Evolutionary conservation across 2,113 vertebrate species (phyloP).

Genomic region (Acrocephalus arundinaceus): DNA sequence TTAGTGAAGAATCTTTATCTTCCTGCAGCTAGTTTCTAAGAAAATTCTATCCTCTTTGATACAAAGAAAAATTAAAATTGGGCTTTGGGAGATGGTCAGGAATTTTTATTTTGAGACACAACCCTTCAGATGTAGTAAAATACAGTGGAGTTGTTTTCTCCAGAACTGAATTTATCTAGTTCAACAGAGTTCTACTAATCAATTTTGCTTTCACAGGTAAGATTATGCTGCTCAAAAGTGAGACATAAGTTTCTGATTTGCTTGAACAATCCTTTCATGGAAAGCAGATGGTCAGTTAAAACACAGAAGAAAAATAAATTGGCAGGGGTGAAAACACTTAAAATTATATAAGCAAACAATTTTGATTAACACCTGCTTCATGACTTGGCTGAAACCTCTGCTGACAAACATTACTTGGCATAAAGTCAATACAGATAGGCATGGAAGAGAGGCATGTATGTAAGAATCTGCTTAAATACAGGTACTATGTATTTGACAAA

Average conservation of each 20-base stretch:
- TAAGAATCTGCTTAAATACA: neutral
- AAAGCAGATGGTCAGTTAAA: neutral
- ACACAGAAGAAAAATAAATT: neutral
- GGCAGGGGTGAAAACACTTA: neutral
- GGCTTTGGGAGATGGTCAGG: neutral
- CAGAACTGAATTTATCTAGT: neutral
- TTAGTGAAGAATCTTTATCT: neutral
- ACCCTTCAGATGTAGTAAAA: neutral
- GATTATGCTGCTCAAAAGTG: neutral
- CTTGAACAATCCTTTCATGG: neutral
- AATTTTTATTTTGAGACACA: neutral
- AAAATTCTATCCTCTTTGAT: neutral
- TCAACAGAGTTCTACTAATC: neutral
- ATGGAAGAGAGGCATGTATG: neutral
- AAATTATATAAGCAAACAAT: neutral
- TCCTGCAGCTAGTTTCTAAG: neutral
- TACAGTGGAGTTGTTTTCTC: neutral
- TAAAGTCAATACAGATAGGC: neutral
- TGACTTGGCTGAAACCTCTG: neutral
- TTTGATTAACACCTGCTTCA: neutral
- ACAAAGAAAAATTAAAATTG: neutral
- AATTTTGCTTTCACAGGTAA: neutral
- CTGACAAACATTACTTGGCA: neutral
- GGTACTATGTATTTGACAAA: neutral
- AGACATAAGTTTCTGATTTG: neutral